Conservation (phyloP, 2,888 invertebrate genomes). For the Saturnia pavonia region DNA sequence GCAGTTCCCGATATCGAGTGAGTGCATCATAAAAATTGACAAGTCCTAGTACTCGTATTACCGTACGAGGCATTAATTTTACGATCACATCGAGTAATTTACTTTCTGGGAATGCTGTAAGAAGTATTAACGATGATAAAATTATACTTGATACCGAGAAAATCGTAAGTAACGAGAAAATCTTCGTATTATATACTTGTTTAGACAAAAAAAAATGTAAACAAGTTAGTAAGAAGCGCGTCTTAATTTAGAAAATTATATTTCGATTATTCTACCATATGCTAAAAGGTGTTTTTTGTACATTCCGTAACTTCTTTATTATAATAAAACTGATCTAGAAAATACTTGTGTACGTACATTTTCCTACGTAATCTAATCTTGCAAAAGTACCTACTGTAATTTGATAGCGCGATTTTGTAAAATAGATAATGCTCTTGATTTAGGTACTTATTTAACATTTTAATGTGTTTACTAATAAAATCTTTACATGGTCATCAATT, state of each 20-base stretch:
- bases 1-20: slow-evolving; percentile 55
- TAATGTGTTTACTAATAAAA: slow-evolving; percentile 69
- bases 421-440: slow-evolving; percentile 31
- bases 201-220: neutral
- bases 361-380: neutral
- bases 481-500: slow-evolving; percentile 77
- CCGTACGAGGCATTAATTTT: slow-evolving; percentile 74
- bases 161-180: slow-evolving; percentile 16
- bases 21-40: slow-evolving; percentile 74
- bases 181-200: neutral
- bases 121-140: slow-evolving; percentile 73
- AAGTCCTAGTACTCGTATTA: slow-evolving; percentile 69
- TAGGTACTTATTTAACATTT: slow-evolving; percentile 71
- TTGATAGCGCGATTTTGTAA: slow-evolving; percentile 2
- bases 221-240: too few species aligned
- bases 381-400: neutral
- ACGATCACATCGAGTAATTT: slow-evolving; percentile 72
- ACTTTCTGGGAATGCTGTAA: slow-evolving; percentile 74
- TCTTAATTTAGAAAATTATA: too few species aligned
- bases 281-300: too few species aligned
- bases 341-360: neutral
- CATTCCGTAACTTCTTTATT: too few species aligned
- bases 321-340: neutral
- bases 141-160: slow-evolving; percentile 31
- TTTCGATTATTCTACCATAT: too few species aligned